Evolutionary conservation across 2,113 vertebrate genomes (phyloP).

Genomic region (Psammodynastes pulverulentus): DNA sequence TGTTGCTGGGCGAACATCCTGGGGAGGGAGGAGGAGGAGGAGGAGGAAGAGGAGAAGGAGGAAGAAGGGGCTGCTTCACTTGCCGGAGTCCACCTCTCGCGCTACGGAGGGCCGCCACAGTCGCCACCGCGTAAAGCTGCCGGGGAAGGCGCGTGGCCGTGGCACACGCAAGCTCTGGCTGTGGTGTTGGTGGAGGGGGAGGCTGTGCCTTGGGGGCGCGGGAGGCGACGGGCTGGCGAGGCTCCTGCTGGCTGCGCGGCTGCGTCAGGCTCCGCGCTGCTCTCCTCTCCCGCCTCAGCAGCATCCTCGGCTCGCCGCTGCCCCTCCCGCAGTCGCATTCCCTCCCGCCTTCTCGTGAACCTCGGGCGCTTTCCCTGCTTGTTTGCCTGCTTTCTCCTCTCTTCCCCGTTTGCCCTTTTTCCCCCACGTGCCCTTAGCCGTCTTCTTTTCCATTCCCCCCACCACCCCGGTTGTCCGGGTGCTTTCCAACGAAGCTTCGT

Average conservation of each 20-base stretch:
- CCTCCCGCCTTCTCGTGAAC: neutral
- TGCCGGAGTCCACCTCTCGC: neutral
- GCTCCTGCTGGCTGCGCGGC: neutral
- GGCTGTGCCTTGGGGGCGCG: neutral
- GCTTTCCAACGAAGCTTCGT: neutral
- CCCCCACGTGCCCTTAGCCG: neutral
- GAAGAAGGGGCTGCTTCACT: neutral
- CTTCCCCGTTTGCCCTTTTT: neutral
- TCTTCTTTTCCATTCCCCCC: neutral
- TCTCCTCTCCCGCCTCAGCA: slow-evolving; percentile 18
- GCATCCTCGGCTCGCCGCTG: neutral
- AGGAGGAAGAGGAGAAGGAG: neutral
- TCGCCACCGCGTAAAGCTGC: neutral
- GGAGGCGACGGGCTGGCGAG: neutral
- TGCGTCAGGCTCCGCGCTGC: slow-evolving; percentile 64
- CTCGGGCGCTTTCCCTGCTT: neutral
- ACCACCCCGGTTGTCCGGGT: too few species aligned
- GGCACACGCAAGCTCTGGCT: neutral
- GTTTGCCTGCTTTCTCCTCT: too few species aligned
- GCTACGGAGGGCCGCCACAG: neutral
- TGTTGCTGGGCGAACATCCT: slow-evolving; percentile 14
- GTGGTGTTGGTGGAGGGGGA: neutral
- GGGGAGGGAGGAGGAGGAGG: neutral
- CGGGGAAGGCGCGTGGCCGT: neutral
- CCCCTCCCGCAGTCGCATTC: neutral